Conservation (phyloP, 2,797 vertebrate species). For the Onychomys leucogaster region DNA sequence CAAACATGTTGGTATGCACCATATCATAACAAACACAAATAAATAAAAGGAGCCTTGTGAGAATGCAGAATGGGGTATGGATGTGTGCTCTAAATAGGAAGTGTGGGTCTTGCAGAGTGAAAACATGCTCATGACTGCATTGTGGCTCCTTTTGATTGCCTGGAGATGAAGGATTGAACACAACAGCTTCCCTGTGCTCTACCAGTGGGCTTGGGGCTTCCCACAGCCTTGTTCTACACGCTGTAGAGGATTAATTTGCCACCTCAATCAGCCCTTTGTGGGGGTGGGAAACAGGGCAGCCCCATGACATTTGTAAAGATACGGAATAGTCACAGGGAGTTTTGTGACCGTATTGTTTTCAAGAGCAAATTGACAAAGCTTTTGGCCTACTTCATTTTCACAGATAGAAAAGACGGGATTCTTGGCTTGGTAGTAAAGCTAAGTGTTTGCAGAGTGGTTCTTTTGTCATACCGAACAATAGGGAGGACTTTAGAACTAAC, state of each 20-base stretch:
- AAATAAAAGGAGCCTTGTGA: slow-evolving; percentile 90
- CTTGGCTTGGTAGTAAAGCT: slow-evolving; percentile 60
- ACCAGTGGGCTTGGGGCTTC: slow-evolving; percentile 86
- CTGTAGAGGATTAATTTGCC: slow-evolving; percentile 91
- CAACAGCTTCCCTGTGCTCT: slow-evolving; percentile 88
- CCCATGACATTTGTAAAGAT: slow-evolving; percentile 87
- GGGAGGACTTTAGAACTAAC: not conserved
- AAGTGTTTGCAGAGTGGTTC: slow-evolving; percentile 20
- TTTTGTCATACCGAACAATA: not conserved
- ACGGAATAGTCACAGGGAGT: slow-evolving; percentile 87
- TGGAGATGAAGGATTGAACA: slow-evolving; percentile 91
- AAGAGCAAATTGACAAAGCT: slow-evolving; percentile 87
- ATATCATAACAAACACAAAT: slow-evolving; percentile 87
- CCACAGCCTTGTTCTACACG: slow-evolving; percentile 90
- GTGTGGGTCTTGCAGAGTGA: slow-evolving; percentile 89
- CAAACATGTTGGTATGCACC: slow-evolving; percentile 88
- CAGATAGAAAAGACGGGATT: slow-evolving; percentile 87
- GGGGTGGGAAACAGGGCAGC: slow-evolving; percentile 81
- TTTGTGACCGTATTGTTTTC: slow-evolving; percentile 90
- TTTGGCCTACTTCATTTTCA: slow-evolving; percentile 83
- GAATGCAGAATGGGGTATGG: slow-evolving; percentile 86
- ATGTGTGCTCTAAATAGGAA: slow-evolving; percentile 91
- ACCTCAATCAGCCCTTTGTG: slow-evolving; percentile 89
- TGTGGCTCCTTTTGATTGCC: slow-evolving; percentile 94
- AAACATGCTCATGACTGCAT: slow-evolving; percentile 95